Evolutionary conservation across 2,797 vertebrate genomes (phyloP), one percentile per base, ranked within the genome.

Genomic region (Myotis daubentonii): DNA sequence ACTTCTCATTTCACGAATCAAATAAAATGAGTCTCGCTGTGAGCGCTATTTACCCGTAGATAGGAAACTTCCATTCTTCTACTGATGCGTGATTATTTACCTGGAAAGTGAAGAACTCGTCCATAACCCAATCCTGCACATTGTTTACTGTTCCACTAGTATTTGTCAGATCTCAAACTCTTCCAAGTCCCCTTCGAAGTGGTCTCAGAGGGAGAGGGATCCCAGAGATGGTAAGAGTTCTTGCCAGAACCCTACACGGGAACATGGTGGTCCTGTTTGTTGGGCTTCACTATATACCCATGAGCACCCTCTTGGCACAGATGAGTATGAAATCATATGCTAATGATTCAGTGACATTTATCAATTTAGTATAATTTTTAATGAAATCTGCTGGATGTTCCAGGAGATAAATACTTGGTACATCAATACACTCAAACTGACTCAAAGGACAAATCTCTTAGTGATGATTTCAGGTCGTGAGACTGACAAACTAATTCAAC

Each of bases 261-360:
- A 53, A 70, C 20, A 70, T 15, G 5, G 74, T 79, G 13, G 53
- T 49, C 41, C 86, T 89, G 13, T 28, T 89, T 62, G 72, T 36
- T 60, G 90, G 70, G 65, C 28, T 65, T 41, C 57, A 22, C 6
- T 72, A 3, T 25, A 30, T 60, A 44, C 28, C 41, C 53, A 51
- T 0, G 12, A 49, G 47, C 53, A 0, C 22, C 36, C n/a, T 78
- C 36, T 65, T 81, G 71, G 80, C 62, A 75, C 47, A 53, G 30
- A 78, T 53, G 41, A 62, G 49, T 66, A 85, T 10, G 6, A 47
- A 83, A 71, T 60, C 55, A 78, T 15, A 41, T 22, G 55, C 11
- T 36, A 89, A 68, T 94, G 86, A 94, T 81, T 91, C 82, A 89
- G 41, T 78, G 71, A 93, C 70, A 91, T 91, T 94, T 65, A 81